phyloP scores from a whole-genome alignment of 2,113 vertebrate species.

The Solenodon paradoxus region DNA sequence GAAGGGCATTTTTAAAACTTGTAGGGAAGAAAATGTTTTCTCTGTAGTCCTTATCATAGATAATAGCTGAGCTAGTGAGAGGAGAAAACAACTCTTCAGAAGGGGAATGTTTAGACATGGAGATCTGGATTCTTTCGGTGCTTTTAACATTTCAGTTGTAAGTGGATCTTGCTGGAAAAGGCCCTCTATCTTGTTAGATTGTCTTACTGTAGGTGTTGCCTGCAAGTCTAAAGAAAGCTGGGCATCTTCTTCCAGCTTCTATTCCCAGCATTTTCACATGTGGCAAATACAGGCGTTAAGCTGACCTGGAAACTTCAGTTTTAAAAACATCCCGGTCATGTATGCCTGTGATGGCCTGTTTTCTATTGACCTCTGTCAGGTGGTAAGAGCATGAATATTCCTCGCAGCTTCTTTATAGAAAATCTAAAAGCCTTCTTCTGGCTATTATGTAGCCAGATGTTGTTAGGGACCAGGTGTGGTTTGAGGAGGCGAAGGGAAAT shows the following conservation, averaged over 20 bases:
- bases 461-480: neutral
- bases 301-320: neutral
- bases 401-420: neutral
- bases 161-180: constrained; percentile 7
- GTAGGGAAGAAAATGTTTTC: constrained; percentile 26
- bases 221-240: neutral
- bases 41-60: neutral
- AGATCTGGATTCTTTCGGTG: neutral
- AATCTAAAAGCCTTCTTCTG: neutral
- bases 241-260: neutral
- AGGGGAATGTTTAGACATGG: constrained; percentile 16
- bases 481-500: neutral
- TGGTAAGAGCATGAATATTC: neutral
- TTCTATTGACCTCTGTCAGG: neutral
- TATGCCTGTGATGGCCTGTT: neutral
- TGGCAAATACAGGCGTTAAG: neutral
- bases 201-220: neutral
- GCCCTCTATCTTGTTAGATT: neutral
- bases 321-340: neutral
- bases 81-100: neutral
- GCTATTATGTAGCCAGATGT: neutral
- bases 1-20: neutral
- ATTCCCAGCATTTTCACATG: neutral
- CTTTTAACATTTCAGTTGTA: constrained; percentile 49
- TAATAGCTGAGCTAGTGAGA: constrained; percentile 8